phyloP scores from a whole-genome alignment of 1,140 invertebrate species.

The Thaumatotibia leucotreta region DNA sequence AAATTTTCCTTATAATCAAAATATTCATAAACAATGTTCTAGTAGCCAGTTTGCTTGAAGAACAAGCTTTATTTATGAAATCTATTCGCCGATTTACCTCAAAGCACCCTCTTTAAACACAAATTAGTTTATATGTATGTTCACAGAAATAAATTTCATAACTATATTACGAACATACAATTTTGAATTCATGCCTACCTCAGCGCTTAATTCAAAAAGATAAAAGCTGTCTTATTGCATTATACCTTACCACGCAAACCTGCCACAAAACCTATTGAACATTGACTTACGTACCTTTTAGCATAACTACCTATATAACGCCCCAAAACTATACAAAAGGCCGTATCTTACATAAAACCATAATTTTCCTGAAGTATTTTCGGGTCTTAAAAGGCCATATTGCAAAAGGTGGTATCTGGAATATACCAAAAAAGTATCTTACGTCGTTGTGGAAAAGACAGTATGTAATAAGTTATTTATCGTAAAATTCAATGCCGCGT shows the following conservation, averaged over 20 bases:
- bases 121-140: too few species aligned
- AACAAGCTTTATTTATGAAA: too few species aligned
- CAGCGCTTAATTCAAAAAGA: not conserved
- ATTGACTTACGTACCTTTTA: not conserved
- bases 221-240: not conserved
- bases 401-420: not conserved
- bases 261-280: slow-evolving; percentile 13
- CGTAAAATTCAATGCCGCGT: slow-evolving; percentile 65
- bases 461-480: slow-evolving; percentile 41
- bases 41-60: too few species aligned
- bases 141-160: not conserved
- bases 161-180: not conserved
- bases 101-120: too few species aligned
- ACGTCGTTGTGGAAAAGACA: not conserved
- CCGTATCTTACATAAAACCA: not conserved
- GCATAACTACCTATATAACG: not conserved
- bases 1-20: too few species aligned
- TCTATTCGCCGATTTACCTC: too few species aligned
- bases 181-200: not conserved
- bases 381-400: not conserved
- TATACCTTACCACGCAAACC: not conserved
- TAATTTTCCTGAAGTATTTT: not conserved
- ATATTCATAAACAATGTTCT: too few species aligned
- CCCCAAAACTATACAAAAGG: not conserved
- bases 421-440: not conserved